Percentiles rank a stretch among this genome's conserved stretches.
Evolutionary conservation across 2,888 invertebrate genomes (phyloP).

Genomic region (Polyommatus iphigenia): DNA sequence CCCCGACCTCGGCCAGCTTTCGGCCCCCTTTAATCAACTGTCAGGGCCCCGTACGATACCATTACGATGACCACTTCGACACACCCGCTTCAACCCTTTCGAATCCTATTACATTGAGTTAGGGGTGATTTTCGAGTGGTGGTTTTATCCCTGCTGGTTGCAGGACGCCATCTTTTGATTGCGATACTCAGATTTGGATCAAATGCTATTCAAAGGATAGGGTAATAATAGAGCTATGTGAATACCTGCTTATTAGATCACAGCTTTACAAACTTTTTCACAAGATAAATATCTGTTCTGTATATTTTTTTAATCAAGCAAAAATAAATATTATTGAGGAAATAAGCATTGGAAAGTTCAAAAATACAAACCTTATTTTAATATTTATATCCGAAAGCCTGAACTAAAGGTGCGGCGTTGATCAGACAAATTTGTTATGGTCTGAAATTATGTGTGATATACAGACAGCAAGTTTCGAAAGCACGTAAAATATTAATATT

Average conservation of each 20-base stretch:
- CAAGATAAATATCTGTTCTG: slow-evolving; percentile 54
- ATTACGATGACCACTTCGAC: slow-evolving; percentile 47
- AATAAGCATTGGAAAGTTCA: slow-evolving; percentile 1
- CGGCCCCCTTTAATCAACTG: slow-evolving; percentile 80
- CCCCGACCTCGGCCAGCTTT: slow-evolving; percentile 73
- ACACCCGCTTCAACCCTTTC: slow-evolving; percentile 38
- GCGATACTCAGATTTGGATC: slow-evolving; percentile 62
- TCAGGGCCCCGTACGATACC: slow-evolving; percentile 69
- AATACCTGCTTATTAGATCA: not conserved
- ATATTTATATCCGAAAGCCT: slow-evolving; percentile 23
- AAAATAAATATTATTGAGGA: slow-evolving; percentile 38
- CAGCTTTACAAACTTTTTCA: slow-evolving; percentile 51
- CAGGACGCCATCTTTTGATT: slow-evolving; percentile 69
- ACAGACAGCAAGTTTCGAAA: slow-evolving; percentile 45
- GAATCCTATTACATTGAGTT: slow-evolving; percentile 38
- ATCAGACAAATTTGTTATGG: slow-evolving; percentile 79
- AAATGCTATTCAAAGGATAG: slow-evolving; percentile 52
- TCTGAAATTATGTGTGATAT: slow-evolving; percentile 62
- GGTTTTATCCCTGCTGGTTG: slow-evolving; percentile 43
- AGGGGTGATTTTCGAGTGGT: slow-evolving; percentile 36
- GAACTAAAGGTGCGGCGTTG: slow-evolving; percentile 65
- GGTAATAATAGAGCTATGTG: slow-evolving; percentile 41
- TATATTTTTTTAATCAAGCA: not conserved
- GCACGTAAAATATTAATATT: not conserved
- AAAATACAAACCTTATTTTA: not conserved